phyloP scores from a whole-genome alignment of 2,113 vertebrate genomes.

The Lepus timidus region DNA sequence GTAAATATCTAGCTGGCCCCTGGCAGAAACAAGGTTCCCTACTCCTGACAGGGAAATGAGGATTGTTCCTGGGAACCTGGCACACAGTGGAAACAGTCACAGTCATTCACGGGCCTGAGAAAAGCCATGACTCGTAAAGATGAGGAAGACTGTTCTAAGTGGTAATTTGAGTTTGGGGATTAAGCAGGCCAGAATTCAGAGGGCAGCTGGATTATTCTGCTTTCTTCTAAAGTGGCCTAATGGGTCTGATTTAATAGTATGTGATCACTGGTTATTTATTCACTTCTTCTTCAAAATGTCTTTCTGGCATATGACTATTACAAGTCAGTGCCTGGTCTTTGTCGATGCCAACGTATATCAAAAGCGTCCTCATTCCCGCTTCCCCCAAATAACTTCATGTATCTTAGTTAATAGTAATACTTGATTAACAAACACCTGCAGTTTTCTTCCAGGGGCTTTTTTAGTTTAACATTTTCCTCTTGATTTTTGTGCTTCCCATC shows the following conservation, averaged over 20 bases:
- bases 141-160: background rate
- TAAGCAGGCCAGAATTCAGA: background rate
- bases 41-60: background rate
- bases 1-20: no score
- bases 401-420: constrained; percentile 62
- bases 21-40: no score
- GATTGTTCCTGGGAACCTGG: background rate
- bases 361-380: background rate
- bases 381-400: background rate
- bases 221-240: constrained; percentile 3
- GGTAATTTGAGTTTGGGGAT: background rate
- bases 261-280: constrained; percentile 14
- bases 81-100: background rate
- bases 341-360: background rate
- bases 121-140: background rate
- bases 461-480: constrained; percentile 86
- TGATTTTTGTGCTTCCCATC: constrained; percentile 82
- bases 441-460: constrained; percentile 81
- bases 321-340: background rate
- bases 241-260: background rate
- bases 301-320: constrained; percentile 32
- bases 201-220: background rate
- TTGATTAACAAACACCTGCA: constrained; percentile 73
- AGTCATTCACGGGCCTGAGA: background rate
- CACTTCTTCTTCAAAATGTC: background rate